Conservation (phyloP, 1,140 invertebrate species). For the Yoshiicerus persimilis region DNA sequence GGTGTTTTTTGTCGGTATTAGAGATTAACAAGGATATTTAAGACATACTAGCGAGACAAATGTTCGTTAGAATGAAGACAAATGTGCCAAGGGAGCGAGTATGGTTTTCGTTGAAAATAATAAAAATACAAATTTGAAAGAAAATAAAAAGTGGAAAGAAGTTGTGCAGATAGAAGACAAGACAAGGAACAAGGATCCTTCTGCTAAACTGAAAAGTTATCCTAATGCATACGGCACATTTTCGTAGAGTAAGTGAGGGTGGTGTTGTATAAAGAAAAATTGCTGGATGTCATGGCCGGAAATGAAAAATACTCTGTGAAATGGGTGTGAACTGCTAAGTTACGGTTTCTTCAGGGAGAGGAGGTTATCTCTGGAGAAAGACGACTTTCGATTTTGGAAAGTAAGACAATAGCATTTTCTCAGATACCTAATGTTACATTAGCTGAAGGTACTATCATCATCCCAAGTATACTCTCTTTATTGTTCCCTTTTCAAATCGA, state of each 20-base stretch:
- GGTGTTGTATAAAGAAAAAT: neutral
- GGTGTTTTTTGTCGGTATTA: too few species aligned
- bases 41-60: too few species aligned
- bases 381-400: neutral
- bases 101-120: neutral
- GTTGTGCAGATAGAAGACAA: neutral
- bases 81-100: neutral
- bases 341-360: neutral
- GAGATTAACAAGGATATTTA: too few species aligned
- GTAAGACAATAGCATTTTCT: neutral
- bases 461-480: too few species aligned
- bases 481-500: neutral
- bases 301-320: conserved; percentile 5
- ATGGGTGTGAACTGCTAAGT: conserved; percentile 1
- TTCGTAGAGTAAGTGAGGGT: neutral
- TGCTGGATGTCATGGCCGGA: neutral
- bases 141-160: neutral
- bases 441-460: neutral
- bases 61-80: neutral
- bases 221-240: neutral
- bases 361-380: neutral
- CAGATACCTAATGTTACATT: neutral
- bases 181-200: neutral
- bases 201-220: neutral
- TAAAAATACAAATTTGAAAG: neutral